Base-by-base conservation (phyloP, 2,113 vertebrate species). In the Semnopithecus entellus region DNA sequence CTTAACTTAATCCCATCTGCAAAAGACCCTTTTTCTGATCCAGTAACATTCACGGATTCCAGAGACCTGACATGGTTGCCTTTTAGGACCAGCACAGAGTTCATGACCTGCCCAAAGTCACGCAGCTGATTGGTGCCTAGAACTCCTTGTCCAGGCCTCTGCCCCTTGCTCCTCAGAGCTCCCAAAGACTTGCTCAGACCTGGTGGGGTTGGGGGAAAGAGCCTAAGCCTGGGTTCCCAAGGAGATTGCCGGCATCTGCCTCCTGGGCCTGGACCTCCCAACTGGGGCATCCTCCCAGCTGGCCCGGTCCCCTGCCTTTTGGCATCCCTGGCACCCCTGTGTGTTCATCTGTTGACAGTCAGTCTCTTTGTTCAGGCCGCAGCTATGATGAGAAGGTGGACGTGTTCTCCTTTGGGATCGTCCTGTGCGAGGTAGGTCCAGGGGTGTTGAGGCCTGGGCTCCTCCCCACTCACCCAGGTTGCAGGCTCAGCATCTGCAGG, bases 361-460 rank as follows among this genome's bases (percentile, higher is more conserved):
- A 0, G 0, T 94, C 70, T 97, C 52, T 97, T 30, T 88, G 40
- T 8, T 0, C 98, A 99, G 99, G 99, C 64, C 99, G 99, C 96
- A 99, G 99, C 98, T 99, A 99, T 0, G 99, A 99, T 30, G 99
- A 99, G 98, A 99, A 99, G 93, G 99, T 99, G 86, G 99, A 99
- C 91, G 99, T 99, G 98, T 99, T 99, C 97, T 99, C 99, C 95
- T 99, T 99, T 0, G 99, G 99, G n/a, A 99, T 99, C 13, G 99
- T 99, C 98, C 98, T 99, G 17, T 99, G 99, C 0, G 99, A 99
- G 99, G 99, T 99, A 94, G 97, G 98, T 97, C 59, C 8, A 0
- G 3, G 32, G 23, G 78, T 35, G 0, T 35, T 0, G 0, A 8
- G 40, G 57, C 45, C 66, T 68, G 30, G 66, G 66, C 38, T 1